Percentiles rank a stretch among this genome's conserved stretches.
Conservation (phyloP, 2,888 invertebrate genomes). For the Tupiocoris notatus region DNA sequence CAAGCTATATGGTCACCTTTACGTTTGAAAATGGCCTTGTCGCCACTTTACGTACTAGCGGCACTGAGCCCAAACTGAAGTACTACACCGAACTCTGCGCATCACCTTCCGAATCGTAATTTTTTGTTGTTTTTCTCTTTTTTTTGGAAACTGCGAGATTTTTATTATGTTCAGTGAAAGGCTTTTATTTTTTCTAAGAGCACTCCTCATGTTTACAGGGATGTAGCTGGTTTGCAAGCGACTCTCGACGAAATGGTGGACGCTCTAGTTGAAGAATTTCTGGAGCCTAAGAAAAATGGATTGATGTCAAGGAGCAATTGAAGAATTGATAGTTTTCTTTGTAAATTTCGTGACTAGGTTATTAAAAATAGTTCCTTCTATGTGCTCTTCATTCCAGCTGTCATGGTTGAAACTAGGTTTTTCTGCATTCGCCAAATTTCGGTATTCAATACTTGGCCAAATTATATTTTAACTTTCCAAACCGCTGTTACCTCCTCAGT, state of each 20-base stretch:
- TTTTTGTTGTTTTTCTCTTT: no score
- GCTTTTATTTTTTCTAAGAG: no score
- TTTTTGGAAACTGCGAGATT: no score
- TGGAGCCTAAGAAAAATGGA: conserved; percentile 72
- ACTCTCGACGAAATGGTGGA: conserved; percentile 72
- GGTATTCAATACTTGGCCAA: no score
- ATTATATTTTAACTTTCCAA: no score
- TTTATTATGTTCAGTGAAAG: no score
- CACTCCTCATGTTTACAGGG: conserved; percentile 60
- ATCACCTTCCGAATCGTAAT: conserved; percentile 53
- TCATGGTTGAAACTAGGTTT: no score
- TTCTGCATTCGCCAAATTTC: no score
- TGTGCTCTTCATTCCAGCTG: no score
- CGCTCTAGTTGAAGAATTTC: conserved; percentile 74
- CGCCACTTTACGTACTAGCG: conserved; percentile 89
- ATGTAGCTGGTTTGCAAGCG: conserved; percentile 62
- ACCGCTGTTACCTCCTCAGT: no score
- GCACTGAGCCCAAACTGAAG: conserved; percentile 98
- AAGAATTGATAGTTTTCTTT: conserved; percentile 10
- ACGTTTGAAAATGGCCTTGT: conserved; percentile 81
- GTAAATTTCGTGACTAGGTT: no score
- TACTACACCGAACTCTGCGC: conserved; percentile 92
- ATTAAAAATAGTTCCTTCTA: no score
- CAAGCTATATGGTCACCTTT: conserved; percentile 92
- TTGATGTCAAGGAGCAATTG: conserved; percentile 56